These are phyloP conservation scores for Strigamia crassipes DNA, from an alignment of 2,888 invertebrate species.

Conservation along the genomic window DNA sequence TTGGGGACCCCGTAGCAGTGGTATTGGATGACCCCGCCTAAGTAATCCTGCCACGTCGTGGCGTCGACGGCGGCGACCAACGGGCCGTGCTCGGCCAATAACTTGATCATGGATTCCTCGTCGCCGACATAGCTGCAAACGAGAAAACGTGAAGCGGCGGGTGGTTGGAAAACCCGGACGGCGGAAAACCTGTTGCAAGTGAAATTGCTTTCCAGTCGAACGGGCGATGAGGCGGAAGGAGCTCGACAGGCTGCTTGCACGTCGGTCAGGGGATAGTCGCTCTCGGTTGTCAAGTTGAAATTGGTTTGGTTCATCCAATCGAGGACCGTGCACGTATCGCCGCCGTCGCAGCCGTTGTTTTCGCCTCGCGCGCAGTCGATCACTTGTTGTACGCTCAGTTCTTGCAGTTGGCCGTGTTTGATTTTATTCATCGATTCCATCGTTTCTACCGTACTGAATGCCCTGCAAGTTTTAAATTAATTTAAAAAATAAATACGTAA, in stretches of 20 bases:
- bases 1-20: conserved; percentile 74
- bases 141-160: neutral
- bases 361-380: conserved; percentile 78
- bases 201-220: neutral
- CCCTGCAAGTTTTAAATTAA: conserved; percentile 61
- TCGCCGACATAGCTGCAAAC: conserved; percentile 66
- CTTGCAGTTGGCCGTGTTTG: conserved; percentile 64
- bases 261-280: conserved; percentile 67
- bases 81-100: conserved; percentile 74
- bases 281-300: conserved; percentile 65
- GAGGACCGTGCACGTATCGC: conserved; percentile 77
- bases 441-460: conserved; percentile 76
- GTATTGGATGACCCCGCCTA: conserved; percentile 80
- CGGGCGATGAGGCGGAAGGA: neutral
- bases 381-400: conserved; percentile 75
- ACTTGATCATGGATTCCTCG: conserved; percentile 67
- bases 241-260: conserved; percentile 41
- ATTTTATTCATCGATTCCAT: conserved; percentile 78
- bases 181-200: neutral
- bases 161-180: neutral
- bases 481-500: too few species aligned
- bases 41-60: conserved; percentile 81
- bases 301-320: conserved; percentile 70
- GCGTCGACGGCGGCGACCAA: conserved; percentile 82
- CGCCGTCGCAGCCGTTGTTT: conserved; percentile 77